Percentiles rank a stretch among this genome's conserved stretches.
Conservation (phyloP, 2,113 vertebrate species). For the Brachyistius frenatus region DNA sequence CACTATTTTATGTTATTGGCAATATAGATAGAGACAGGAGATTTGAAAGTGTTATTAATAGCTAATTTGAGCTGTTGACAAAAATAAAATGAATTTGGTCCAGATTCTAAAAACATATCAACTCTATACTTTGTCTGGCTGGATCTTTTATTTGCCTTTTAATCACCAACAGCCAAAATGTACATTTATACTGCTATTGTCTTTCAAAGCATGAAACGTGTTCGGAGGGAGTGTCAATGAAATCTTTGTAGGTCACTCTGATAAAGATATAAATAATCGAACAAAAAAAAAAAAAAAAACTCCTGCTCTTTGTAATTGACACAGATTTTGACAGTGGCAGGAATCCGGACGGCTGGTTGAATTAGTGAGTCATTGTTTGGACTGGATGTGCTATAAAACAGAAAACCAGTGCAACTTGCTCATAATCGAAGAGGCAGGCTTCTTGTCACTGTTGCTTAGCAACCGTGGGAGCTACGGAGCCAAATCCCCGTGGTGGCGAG, state of each 20-base stretch:
- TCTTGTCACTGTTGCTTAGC: slow-evolving; percentile 87
- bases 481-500: slow-evolving; percentile 80
- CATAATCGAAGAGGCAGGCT: slow-evolving; percentile 81
- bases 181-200: slow-evolving; percentile 11
- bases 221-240: background rate
- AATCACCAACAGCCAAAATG: background rate
- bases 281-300: slow-evolving; percentile 8
- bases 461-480: slow-evolving; percentile 81
- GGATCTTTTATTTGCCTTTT: background rate
- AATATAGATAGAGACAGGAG: too few relatives aligned
- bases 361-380: slow-evolving; percentile 75
- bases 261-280: slow-evolving; percentile 23
- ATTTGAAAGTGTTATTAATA: too few relatives aligned
- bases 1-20: too few relatives aligned
- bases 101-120: too few relatives aligned
- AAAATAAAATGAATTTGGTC: too few relatives aligned
- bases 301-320: slow-evolving; percentile 38
- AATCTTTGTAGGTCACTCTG: slow-evolving; percentile 14
- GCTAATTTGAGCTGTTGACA: too few relatives aligned
- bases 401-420: slow-evolving; percentile 65
- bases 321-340: slow-evolving; percentile 37
- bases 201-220: slow-evolving; percentile 15
- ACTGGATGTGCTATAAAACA: slow-evolving; percentile 76
- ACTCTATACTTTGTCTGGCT: background rate
- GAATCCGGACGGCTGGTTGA: slow-evolving; percentile 41